Evolutionary conservation across 2,113 vertebrate species (phyloP), one percentile per base, ranked within the genome.

Genomic region (Barbus barbus): DNA sequence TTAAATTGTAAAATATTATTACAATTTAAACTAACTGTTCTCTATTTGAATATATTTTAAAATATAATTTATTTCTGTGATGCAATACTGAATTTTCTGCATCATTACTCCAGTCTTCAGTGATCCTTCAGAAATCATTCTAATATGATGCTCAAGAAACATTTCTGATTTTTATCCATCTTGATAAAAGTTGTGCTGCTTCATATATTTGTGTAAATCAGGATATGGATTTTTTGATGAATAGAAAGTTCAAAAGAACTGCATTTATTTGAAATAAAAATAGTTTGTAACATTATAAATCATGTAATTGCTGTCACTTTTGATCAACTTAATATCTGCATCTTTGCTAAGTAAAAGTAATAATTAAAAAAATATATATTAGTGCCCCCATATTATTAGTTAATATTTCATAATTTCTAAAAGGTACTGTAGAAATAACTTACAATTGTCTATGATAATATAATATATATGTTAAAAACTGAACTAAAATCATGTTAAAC

Each of bases 391-490:
- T 20, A 65, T 7, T n/a, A n/a, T 71, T 38, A 71, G 33, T n/a
- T 38, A n/a, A 71, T 71, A 41, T 71, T 69, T 8, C 16, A 22
- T 71, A 12, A 38, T 71, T 71, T 41, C 36, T 24, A n/a, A 71
- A 38, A 38, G 4, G 33, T 41, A 41, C 20, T 38, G 20, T 18
- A 63, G 24, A 28, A 63, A 63, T 26, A 63, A 28, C 4, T 61
- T 60, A 24, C n/a, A 61, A 26, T 4, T 61, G 7, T 60, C 24
- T 26, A 28, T 63, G 28, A 9, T 33, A 33, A 33, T 16, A 67
- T 67, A 33, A n/a, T n/a, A n/a, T n/a, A n/a, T n/a, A n/a, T n/a
- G n/a, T 71, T 65, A 31, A 65, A 69, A 69, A 69, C 31, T n/a
- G 1, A 69, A 22, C 8, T 71, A 6, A 41, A 38, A 38, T 33